These are phyloP conservation scores for Butorides virescens DNA, from an alignment of 2,113 vertebrate genomes.

Conservation along the genomic window DNA sequence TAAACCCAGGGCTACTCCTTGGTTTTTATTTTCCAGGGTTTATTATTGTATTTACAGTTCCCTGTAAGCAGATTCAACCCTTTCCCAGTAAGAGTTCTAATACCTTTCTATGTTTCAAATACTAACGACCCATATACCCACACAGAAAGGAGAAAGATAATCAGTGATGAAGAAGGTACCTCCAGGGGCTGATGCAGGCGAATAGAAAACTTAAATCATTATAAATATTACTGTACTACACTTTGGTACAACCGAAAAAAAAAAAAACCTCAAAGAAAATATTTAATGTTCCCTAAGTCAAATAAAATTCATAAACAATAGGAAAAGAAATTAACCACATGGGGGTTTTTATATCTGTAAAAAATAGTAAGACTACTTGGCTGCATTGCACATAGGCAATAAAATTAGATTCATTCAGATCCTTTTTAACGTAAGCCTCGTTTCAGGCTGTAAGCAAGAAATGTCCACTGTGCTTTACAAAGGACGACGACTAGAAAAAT, in stretches of 20 bases:
- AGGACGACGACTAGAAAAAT: constrained; percentile 70
- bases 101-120: constrained; percentile 39
- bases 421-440: constrained; percentile 21
- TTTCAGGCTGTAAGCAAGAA: constrained; percentile 61
- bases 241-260: constrained; percentile 40
- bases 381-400: constrained; percentile 58
- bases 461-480: constrained; percentile 82
- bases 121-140: constrained; percentile 8
- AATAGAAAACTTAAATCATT: constrained; percentile 17
- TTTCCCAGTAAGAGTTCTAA: constrained; percentile 40
- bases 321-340: constrained; percentile 54
- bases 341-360: constrained; percentile 36
- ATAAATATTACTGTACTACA: constrained; percentile 46
- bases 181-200: background rate
- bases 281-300: constrained; percentile 25
- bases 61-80: constrained; percentile 57
- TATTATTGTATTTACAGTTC: constrained; percentile 65
- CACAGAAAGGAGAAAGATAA: constrained; percentile 11
- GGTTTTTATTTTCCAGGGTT: constrained; percentile 39
- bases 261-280: constrained; percentile 1
- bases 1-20: constrained; percentile 31
- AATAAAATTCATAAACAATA: constrained; percentile 56
- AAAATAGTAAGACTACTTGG: constrained; percentile 61
- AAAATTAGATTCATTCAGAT: constrained; percentile 51
- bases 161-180: background rate